Evolutionary conservation across 2,113 vertebrate genomes (phyloP).

Genomic region (Leucosticte australis): DNA sequence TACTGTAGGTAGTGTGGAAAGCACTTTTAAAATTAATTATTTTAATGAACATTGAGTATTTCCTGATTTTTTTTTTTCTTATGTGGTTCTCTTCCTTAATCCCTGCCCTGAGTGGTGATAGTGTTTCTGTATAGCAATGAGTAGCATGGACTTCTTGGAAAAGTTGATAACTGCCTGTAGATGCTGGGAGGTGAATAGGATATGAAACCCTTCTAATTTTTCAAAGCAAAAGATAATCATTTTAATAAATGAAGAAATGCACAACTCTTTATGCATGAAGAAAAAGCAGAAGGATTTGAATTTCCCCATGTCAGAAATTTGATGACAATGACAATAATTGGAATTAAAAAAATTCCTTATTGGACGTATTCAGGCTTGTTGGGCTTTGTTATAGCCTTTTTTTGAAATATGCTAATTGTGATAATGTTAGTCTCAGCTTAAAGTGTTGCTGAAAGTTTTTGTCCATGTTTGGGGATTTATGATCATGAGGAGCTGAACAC

Average conservation of each 20-base stretch:
- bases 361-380: neutral
- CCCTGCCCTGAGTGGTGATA: neutral
- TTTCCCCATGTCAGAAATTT: neutral
- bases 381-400: neutral
- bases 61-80: neutral
- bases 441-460: neutral
- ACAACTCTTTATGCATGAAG: neutral
- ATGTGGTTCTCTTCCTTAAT: neutral
- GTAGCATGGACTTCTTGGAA: neutral
- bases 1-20: fast-evolving
- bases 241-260: neutral
- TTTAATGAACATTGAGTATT: neutral
- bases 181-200: neutral
- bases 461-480: neutral
- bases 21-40: neutral
- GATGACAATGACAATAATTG: neutral
- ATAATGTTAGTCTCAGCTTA: neutral
- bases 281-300: neutral
- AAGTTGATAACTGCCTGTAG: neutral
- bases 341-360: neutral
- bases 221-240: neutral
- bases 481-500: neutral
- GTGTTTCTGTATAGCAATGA: neutral
- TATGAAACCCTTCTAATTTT: neutral
- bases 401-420: neutral